Evolutionary conservation across 1,140 invertebrate genomes (phyloP).

Genomic region (Popillia japonica): DNA sequence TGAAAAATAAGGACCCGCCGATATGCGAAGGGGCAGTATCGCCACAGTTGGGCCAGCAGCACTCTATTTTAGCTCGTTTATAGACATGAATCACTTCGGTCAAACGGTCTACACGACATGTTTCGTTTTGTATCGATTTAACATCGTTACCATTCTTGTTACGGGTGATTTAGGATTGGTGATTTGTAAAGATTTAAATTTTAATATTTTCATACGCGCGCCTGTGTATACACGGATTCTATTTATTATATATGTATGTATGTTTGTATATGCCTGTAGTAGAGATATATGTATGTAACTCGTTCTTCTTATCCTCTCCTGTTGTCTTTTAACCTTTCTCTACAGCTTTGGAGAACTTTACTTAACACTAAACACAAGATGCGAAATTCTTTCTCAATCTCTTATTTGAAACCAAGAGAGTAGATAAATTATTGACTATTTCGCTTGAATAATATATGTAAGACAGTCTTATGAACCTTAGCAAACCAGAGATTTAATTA

Average conservation of each 20-base stretch:
- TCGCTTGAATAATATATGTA: too few relatives aligned
- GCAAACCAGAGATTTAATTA: too few relatives aligned
- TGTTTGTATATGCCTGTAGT: neutral
- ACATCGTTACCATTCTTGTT: constrained; percentile 48
- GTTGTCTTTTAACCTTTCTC: neutral
- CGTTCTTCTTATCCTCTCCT: neutral
- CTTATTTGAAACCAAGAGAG: too few relatives aligned
- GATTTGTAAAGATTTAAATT: constrained; percentile 53
- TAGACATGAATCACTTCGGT: constrained; percentile 45
- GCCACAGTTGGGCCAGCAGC: constrained; percentile 31
- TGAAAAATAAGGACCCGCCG: constrained; percentile 38
- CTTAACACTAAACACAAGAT: constrained; percentile 16
- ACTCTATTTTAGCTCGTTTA: constrained; percentile 35
- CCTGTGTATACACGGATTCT: constrained; percentile 25
- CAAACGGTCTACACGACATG: constrained; percentile 39
- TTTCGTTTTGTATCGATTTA: constrained; percentile 48
- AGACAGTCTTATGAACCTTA: too few relatives aligned
- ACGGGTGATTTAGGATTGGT: constrained; percentile 49
- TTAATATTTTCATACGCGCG: constrained; percentile 48
- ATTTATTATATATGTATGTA: constrained; percentile 32
- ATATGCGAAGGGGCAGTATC: constrained; percentile 37
- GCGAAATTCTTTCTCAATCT: neutral
- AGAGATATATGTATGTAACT: constrained; percentile 27
- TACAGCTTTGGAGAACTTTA: constrained; percentile 4
- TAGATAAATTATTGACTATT: too few relatives aligned